Evolutionary conservation across 2,113 vertebrate genomes (phyloP), one percentile per base, ranked within the genome.

Genomic region (Hemibagrus wyckioides): DNA sequence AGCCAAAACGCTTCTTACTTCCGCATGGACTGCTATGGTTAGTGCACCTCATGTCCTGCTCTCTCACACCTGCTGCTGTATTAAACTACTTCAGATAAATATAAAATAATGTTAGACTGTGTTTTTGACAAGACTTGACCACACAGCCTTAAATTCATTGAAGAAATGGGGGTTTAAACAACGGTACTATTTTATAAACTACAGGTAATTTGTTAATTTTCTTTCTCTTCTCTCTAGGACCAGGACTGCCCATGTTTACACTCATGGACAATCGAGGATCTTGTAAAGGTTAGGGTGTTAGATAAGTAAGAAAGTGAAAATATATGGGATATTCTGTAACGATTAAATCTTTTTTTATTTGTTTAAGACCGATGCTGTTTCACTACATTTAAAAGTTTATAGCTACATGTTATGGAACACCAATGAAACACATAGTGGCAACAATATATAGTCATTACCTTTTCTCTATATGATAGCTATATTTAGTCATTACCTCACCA

Each of bases 1-100:
- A 99, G 98, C 94, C 92, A 89, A 88, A 91, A 96, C 0, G 94
- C 95, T 56, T 95, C 94, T 17, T 99, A 95, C 93, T 99, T 97
- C 93, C 95, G 96, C n/a, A 94, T 99, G 93, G 92, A 94, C 92
- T 99, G 98, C 91, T 95, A 84, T 0, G 98, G 98, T 99, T 91
- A 97, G 97, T 96, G 92, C 89, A 69, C 54, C 82, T 63, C 56
- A 73, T 50, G 9, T 59, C 52, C 63, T 73, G 65, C 14, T 7
- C 83, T 57, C 59, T 82, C 36, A 71, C 65, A 63, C 63, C 61
- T 52, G 84, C 80, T 82, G 65, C 56, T 41, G 19, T n/a, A 73
- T 73, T 6, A 76, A 76, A 36, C 21, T 54, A 48, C 9, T 21
- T 30, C 13, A 39, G 17, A 69, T 69, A 56, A 81, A 82, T 71